phyloP scores from a whole-genome alignment of 2,797 vertebrate species.

The Melanotaenia pygmaea region DNA sequence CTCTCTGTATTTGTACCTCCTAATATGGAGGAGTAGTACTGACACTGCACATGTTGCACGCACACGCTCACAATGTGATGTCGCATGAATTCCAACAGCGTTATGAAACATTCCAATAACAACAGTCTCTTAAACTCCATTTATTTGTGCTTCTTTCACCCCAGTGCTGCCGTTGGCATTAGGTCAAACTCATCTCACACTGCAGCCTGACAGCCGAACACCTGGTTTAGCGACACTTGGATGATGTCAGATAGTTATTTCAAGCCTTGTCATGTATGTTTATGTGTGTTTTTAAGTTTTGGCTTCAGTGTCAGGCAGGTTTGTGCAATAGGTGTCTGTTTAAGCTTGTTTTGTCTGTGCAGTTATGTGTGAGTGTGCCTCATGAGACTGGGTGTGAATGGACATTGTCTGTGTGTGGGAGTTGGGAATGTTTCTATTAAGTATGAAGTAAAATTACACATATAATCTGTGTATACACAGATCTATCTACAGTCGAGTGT shows the following conservation, averaged over 20 bases:
- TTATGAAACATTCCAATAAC: conserved; percentile 4
- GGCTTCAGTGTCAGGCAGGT: conserved; percentile 49
- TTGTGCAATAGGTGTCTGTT: conserved; percentile 57
- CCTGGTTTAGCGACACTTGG: conserved; percentile 29
- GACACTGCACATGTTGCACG: conserved; percentile 7
- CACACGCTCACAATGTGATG: conserved; percentile 15
- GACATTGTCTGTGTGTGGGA: conserved; percentile 4
- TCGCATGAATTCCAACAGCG: conserved; percentile 29
- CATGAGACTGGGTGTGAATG: conserved; percentile 12
- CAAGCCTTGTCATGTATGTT: conserved; percentile 31
- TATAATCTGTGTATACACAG: background rate
- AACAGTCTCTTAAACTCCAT: conserved; percentile 5
- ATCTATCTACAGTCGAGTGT: background rate
- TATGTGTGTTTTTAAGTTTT: conserved; percentile 35
- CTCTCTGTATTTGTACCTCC: conserved; percentile 52
- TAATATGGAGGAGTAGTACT: conserved; percentile 60
- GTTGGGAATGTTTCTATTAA: conserved; percentile 16
- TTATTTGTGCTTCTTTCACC: conserved; percentile 18
- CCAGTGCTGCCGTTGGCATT: conserved; percentile 37
- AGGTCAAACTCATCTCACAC: conserved; percentile 42
- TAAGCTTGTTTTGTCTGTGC: conserved; percentile 47
- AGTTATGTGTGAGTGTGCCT: conserved; percentile 27
- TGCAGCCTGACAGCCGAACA: conserved; percentile 45
- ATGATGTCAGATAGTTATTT: conserved; percentile 65
- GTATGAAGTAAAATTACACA: conserved; percentile 5